Percentiles rank a stretch among this genome's conserved stretches.
phyloP scores from a whole-genome alignment of 2,113 vertebrate genomes.

The Thinocorus orbignyianus region DNA sequence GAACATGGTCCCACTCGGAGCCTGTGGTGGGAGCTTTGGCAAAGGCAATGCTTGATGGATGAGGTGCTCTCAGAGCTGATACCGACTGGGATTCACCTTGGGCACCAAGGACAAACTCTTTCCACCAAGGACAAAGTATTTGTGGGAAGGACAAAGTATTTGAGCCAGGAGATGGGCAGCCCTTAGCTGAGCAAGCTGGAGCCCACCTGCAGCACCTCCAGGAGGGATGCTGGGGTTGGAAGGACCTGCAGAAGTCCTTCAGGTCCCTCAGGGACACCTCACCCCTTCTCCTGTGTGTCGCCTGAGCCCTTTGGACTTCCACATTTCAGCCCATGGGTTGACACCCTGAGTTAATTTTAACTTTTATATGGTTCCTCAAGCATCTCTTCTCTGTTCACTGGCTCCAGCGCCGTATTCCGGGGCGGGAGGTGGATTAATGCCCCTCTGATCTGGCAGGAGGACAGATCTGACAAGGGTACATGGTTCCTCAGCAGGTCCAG shows the following conservation, averaged over 20 bases:
- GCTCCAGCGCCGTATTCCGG: rapidly evolving
- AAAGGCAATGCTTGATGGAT: background rate
- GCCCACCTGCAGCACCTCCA: background rate
- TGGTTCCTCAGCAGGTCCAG: background rate
- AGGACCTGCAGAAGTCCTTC: background rate
- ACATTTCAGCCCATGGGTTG: background rate
- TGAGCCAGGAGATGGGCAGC: background rate
- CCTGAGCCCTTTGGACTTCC: background rate
- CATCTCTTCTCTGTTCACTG: background rate
- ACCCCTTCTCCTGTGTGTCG: background rate
- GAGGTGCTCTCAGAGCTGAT: rapidly evolving
- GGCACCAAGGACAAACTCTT: background rate
- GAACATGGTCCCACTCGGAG: rapidly evolving
- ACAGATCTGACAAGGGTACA: background rate
- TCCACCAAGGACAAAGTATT: background rate
- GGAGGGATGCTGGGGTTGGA: background rate
- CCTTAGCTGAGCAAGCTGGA: background rate
- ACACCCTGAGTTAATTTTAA: background rate
- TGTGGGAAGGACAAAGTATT: background rate
- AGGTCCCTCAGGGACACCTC: background rate
- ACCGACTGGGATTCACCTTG: background rate
- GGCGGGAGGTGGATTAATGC: background rate
- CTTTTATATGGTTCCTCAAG: background rate
- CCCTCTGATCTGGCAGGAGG: background rate
- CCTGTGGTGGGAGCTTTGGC: background rate